Evolutionary conservation across 2,113 vertebrate species (phyloP).

Genomic region (Brachypodius melanocephalos): DNA sequence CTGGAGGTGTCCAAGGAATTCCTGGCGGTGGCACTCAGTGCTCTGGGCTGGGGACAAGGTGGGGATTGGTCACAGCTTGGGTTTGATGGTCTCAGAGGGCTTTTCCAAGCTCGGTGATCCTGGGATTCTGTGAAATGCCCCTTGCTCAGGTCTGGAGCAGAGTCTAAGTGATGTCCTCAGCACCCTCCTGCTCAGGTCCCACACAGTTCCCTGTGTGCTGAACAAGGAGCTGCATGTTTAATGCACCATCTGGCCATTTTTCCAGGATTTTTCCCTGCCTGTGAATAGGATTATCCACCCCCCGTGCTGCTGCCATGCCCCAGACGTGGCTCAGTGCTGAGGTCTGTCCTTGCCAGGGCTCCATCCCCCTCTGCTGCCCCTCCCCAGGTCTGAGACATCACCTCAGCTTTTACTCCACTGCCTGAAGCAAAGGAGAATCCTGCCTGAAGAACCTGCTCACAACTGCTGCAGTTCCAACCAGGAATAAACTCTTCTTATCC

Average conservation of each 20-base stretch:
- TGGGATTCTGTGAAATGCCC: background rate
- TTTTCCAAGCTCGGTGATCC: background rate
- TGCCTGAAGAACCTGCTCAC: background rate
- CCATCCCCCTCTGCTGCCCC: background rate
- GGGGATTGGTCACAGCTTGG: rapidly evolving
- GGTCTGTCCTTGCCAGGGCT: background rate
- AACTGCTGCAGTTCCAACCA: conserved; percentile 15
- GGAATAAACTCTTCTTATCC: conserved; percentile 51
- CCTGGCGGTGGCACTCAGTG: background rate
- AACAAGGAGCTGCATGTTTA: rapidly evolving
- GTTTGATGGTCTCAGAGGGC: rapidly evolving
- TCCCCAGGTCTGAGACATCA: background rate
- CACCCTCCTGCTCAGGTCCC: background rate
- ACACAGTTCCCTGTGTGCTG: background rate
- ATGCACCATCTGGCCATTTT: background rate
- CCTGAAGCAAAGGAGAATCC: conserved; percentile 21
- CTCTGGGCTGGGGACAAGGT: background rate
- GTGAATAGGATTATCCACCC: background rate
- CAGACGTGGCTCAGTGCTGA: background rate
- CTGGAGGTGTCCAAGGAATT: background rate
- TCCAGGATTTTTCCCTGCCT: background rate
- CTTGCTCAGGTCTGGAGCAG: background rate
- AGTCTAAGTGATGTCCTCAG: rapidly evolving
- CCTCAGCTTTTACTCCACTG: background rate
- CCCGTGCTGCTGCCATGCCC: background rate